These are phyloP conservation scores for Campylorhamphus procurvoides DNA, from an alignment of 2,113 vertebrate genomes.

Conservation along the genomic window DNA sequence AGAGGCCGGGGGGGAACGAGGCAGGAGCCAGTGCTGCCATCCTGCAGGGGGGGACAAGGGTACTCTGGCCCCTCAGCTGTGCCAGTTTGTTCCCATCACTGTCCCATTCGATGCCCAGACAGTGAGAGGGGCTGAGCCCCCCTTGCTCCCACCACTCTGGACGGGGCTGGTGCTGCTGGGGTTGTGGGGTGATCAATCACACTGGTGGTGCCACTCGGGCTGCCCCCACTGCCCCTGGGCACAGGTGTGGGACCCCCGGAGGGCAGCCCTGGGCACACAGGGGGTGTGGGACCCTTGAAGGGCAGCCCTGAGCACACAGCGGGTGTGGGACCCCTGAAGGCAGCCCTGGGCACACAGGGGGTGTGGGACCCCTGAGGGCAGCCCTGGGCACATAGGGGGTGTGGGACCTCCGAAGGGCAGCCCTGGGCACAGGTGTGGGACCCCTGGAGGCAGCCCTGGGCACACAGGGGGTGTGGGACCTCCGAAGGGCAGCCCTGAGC, in stretches of 20 bases:
- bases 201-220: not conserved
- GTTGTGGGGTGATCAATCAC: not conserved
- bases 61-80: not conserved
- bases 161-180: not conserved
- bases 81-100: fast-evolving
- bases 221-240: not conserved
- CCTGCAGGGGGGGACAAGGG: not conserved
- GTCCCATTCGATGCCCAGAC: fast-evolving
- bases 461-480: too few species aligned
- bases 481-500: not conserved
- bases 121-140: not conserved
- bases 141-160: not conserved
- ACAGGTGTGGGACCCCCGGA: fast-evolving
- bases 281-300: too few species aligned
- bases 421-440: not conserved
- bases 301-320: too few species aligned
- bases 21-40: fast-evolving
- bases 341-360: too few species aligned
- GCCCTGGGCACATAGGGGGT: not conserved
- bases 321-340: too few species aligned
- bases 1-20: fast-evolving
- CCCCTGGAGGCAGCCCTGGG: not conserved
- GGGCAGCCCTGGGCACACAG: not conserved
- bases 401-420: too few species aligned
- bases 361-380: not conserved